phyloP scores from a whole-genome alignment of 2,113 vertebrate species.

The Recurvirostra avosetta region DNA sequence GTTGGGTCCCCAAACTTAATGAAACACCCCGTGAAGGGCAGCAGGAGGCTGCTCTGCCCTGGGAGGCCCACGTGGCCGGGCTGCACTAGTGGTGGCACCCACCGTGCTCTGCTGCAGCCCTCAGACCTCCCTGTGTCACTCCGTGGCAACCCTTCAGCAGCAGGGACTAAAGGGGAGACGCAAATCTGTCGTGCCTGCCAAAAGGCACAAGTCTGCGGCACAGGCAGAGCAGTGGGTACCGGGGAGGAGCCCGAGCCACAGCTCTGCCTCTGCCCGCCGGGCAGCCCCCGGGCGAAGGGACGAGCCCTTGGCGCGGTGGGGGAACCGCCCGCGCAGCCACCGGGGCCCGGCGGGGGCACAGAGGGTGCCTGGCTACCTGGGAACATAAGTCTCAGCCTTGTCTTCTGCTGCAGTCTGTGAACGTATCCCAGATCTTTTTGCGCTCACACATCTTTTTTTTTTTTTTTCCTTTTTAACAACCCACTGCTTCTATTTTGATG shows the following conservation, averaged over 20 bases:
- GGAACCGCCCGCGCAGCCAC: fast-evolving
- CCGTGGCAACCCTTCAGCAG: background rate
- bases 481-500: background rate
- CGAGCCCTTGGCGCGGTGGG: background rate
- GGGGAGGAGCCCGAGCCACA: fast-evolving
- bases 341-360: fast-evolving
- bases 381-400: background rate
- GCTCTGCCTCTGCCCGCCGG: background rate
- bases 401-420: background rate
- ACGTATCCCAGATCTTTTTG: background rate
- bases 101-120: background rate
- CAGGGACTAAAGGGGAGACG: background rate
- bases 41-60: background rate
- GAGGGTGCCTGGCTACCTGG: background rate
- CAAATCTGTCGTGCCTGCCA: background rate
- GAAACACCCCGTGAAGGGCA: background rate
- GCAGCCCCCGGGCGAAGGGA: background rate
- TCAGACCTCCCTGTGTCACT: fast-evolving
- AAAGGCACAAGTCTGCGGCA: background rate
- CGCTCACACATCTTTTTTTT: background rate
- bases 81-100: background rate
- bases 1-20: background rate
- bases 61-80: fast-evolving
- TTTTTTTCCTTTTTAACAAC: background rate
- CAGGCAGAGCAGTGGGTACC: too few species aligned